Base-by-base conservation (phyloP, 92 coral and sea anemone genomes). In the Paragorgia papillata region DNA sequence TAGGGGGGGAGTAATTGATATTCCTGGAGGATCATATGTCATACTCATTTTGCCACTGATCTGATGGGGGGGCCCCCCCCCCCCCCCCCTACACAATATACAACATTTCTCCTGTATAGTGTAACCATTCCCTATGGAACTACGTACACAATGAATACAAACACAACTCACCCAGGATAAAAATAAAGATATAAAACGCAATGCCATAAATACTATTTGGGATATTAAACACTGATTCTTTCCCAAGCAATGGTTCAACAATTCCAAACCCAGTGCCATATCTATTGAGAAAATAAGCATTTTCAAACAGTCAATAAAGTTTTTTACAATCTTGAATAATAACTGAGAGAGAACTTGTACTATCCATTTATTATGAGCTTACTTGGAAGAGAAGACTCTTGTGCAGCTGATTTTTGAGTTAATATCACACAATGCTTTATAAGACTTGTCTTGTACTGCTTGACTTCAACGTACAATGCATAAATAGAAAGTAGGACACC, bases 231-330 rank as follows among this genome's bases (percentile, higher is more conserved):
- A 88, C 87, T 12, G 97, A 90, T 18, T 94, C 84, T 75, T 94
- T 94, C 10, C 98, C 98, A 51, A 94, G 71, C 32, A 94, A 30
- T 21, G 97, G 97, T 44, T 92, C 97, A 71, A 94, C 92, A 32
- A 94, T 31, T 7, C 98, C 98, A 94, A 94, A 94, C 1, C 98
- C 98, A 50, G 98, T 94, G 29, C 98, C 98, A 86, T 91, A 94
- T 56, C 98, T 94, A 63, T 26, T 15, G 44, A 19, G 34, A 2
- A 40, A 48, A n/a, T 9, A 76, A 15, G 25, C 0, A 71, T 14
- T 71, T 5, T 21, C 24, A 15, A 3, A 24, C 33, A 20, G 14
- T 32, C 13, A 62, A 9, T 0, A 32, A 49, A n/a, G 9, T 57
- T 5, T 51, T 17, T 30, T 5, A 14, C 26, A 57, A 22, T 57